Conservation (phyloP, 2,797 vertebrate genomes). For the Hydrophis major region DNA sequence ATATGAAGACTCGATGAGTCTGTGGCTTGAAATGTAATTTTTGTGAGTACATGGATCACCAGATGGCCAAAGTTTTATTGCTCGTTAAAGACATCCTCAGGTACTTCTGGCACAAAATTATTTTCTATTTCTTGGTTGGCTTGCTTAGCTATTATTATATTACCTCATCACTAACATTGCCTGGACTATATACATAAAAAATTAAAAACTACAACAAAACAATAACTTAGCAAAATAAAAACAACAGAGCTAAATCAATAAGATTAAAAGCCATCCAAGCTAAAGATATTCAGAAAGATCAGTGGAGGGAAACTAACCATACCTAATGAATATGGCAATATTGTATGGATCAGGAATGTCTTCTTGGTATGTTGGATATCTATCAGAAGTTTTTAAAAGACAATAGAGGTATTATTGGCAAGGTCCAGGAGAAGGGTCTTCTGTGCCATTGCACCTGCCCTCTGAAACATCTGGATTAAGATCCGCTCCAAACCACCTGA, state of each 20-base stretch:
- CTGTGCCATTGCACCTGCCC: background rate
- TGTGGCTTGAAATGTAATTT: background rate
- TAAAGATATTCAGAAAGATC: background rate
- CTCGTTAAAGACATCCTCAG: background rate
- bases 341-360: background rate
- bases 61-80: background rate
- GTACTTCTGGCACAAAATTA: background rate
- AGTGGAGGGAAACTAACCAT: background rate
- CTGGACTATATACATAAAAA: background rate
- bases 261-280: too few species aligned
- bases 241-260: background rate
- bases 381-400: background rate
- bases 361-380: background rate
- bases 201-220: background rate
- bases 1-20: background rate
- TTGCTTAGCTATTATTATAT: background rate
- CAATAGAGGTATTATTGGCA: background rate
- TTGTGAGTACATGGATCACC: background rate
- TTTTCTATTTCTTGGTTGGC: background rate
- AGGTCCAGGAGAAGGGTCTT: background rate
- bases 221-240: background rate
- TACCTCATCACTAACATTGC: background rate
- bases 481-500: background rate
- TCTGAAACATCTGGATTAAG: background rate
- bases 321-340: background rate